phyloP scores from a whole-genome alignment of 2,113 vertebrate genomes.

The Geococcyx californianus region DNA sequence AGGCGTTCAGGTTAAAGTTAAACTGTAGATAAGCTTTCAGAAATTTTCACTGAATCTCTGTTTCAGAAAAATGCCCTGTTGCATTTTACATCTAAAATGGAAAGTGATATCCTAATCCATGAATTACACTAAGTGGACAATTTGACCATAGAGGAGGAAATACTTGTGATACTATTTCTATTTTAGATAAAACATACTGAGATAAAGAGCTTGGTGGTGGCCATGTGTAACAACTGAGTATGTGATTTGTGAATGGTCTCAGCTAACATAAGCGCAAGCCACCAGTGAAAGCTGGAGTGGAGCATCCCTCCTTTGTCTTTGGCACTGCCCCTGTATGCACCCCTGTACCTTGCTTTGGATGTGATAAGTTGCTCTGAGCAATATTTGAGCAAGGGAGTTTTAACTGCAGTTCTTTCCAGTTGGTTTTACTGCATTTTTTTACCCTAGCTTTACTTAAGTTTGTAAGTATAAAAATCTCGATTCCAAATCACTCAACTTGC shows the following conservation, averaged over 20 bases:
- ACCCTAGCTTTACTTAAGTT: background rate
- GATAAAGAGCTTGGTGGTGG: accelerated
- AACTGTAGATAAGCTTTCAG: background rate
- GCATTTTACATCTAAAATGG: background rate
- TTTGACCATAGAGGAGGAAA: background rate
- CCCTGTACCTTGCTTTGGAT: background rate
- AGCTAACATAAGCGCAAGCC: background rate
- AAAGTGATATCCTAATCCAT: background rate
- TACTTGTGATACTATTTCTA: background rate
- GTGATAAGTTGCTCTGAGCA: background rate
- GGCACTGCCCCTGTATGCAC: background rate
- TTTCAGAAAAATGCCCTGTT: background rate
- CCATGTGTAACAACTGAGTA: background rate
- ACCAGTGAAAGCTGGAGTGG: background rate
- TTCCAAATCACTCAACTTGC: background rate
- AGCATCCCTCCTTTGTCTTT: background rate
- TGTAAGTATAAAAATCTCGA: background rate
- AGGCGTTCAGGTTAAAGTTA: background rate
- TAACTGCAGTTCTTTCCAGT: background rate
- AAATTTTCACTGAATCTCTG: background rate
- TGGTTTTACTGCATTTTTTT: background rate
- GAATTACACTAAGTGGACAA: background rate
- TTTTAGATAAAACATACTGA: background rate
- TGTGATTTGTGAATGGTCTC: background rate
- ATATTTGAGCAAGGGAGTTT: background rate